These are phyloP conservation scores for Dicentrarchus labrax DNA, from an alignment of 2,113 vertebrate species.

Conservation along the genomic window DNA sequence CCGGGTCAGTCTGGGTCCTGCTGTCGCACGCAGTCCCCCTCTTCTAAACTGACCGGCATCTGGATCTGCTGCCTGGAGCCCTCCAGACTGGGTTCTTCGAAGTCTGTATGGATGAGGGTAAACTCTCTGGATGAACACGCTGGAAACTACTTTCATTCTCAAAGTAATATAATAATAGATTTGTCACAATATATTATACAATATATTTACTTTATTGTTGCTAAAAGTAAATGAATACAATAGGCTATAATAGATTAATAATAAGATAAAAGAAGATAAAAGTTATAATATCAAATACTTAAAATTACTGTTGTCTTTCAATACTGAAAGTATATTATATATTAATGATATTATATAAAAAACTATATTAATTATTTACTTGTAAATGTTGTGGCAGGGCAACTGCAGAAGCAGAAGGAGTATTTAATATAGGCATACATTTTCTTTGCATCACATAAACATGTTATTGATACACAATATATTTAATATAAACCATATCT, in stretches of 20 bases:
- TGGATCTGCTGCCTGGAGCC: conserved; percentile 88
- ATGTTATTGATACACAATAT: background rate
- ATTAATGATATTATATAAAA: too few relatives aligned
- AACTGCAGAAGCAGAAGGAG: background rate
- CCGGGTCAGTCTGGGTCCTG: conserved; percentile 92
- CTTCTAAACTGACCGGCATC: conserved; percentile 91
- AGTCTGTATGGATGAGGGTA: conserved; percentile 83
- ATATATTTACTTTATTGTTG: background rate
- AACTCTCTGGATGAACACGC: background rate
- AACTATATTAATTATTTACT: background rate
- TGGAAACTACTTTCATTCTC: background rate
- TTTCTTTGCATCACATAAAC: background rate
- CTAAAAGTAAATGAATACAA: background rate
- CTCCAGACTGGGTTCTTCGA: conserved; percentile 94
- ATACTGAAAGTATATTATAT: background rate
- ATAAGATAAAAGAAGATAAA: too few relatives aligned
- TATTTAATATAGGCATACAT: background rate
- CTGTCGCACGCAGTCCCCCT: conserved; percentile 96
- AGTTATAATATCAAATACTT: background rate
- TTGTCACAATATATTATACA: background rate
- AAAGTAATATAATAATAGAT: background rate
- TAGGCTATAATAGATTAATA: background rate
- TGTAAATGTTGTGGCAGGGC: background rate
- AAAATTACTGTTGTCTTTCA: background rate
- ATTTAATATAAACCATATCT: background rate